Evolutionary conservation across 2,888 invertebrate genomes (phyloP).

Genomic region (Philonicus albiceps): DNA sequence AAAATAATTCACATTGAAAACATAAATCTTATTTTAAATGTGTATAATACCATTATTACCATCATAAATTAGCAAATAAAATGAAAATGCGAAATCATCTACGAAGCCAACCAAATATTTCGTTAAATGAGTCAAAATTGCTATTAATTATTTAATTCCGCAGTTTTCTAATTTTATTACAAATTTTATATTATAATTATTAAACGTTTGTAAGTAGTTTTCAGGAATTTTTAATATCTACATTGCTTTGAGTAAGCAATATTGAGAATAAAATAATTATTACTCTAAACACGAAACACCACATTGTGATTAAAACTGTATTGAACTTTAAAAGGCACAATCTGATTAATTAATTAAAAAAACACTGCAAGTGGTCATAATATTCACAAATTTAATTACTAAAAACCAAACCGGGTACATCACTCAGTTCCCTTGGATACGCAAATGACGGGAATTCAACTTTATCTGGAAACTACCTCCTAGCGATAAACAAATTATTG

Average conservation of each 20-base stretch:
- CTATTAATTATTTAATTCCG: neutral
- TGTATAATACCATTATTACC: too few species aligned
- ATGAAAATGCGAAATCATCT: neutral
- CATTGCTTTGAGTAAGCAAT: neutral
- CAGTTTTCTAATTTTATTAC: neutral
- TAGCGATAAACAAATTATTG: slow-evolving; percentile 46
- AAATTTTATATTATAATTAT: neutral
- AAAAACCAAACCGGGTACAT: neutral
- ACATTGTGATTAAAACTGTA: neutral
- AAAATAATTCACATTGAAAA: neutral
- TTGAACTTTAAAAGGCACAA: neutral
- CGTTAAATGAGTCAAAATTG: neutral
- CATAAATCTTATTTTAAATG: neutral
- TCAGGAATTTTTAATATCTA: neutral
- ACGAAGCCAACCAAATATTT: neutral
- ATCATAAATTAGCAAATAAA: neutral
- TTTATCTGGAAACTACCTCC: slow-evolving; percentile 17
- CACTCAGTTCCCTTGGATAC: slow-evolving; percentile 14
- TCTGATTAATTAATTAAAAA: neutral
- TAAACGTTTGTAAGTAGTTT: neutral
- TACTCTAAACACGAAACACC: neutral
- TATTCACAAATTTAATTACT: neutral
- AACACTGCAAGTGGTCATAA: neutral
- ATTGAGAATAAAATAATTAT: neutral
- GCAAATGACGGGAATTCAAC: neutral